Conservation (phyloP, 1,140 invertebrate genomes). For the Trachymyrmex septentrionalis region DNA sequence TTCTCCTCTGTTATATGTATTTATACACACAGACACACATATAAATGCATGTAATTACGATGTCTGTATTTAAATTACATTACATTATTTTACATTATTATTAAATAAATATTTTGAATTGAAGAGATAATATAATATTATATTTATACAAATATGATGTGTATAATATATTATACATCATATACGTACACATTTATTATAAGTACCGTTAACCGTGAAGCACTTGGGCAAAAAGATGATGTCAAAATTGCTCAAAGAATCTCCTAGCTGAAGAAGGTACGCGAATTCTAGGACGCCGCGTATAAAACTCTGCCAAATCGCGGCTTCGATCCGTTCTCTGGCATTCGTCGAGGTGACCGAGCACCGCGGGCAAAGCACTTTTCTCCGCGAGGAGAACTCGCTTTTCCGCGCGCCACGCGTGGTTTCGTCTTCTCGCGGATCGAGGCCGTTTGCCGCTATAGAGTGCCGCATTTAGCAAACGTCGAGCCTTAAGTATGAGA, state of each 20-base stretch:
- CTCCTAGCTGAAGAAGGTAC: neutral
- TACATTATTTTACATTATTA: conserved; percentile 16
- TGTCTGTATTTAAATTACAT: neutral
- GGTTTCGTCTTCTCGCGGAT: conserved; percentile 63
- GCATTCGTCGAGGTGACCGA: conserved; percentile 59
- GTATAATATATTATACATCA: neutral
- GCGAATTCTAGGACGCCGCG: conserved; percentile 17
- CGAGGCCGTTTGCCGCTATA: conserved; percentile 66
- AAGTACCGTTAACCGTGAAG: neutral
- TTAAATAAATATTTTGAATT: conserved; percentile 17
- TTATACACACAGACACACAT: neutral
- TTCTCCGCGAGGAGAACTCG: conserved; percentile 61
- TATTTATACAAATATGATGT: neutral
- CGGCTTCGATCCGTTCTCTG: conserved; percentile 47
- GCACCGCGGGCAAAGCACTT: conserved; percentile 57
- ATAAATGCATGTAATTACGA: neutral
- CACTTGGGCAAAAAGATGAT: neutral
- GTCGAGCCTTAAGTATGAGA: conserved; percentile 18
- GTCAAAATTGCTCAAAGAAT: neutral
- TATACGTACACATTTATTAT: neutral
- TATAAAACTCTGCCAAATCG: conserved; percentile 17
- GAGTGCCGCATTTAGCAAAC: conserved; percentile 40
- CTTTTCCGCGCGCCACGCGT: conserved; percentile 56
- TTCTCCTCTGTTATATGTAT: too few species aligned
- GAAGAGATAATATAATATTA: conserved; percentile 8